Evolutionary conservation across 1,140 invertebrate species (phyloP), one percentile per base, ranked within the genome.

Genomic region (Glossosoma conforme): DNA sequence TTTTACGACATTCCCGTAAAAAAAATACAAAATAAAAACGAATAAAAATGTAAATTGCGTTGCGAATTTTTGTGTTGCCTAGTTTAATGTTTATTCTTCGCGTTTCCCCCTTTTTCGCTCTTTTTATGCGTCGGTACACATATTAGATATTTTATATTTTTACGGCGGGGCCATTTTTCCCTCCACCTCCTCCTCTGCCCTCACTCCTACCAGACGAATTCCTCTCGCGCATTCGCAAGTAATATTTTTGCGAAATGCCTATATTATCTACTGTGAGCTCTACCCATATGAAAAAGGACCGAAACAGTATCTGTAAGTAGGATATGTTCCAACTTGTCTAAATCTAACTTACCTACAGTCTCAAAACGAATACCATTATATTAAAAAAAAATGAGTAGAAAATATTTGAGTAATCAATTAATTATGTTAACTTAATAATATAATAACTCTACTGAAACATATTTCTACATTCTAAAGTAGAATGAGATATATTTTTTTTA

Each of bases 11-110:
- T 58, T 58, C 56, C 51, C 56, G 52, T 58, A 58, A 58, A 58
- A 52, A 49, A 54, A 58, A 54, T 58, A 58, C 56, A 58, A 58
- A 58, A 58, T 58, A 58, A 58, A 58, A 58, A 58, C 56, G 56
- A 58, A 58, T 58, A 58, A 58, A 58, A 58, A 58, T 58, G 56
- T 58, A 58, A 58, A 58, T 58, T 58, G 52, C 56, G 56, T 52
- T 52, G 56, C 56, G 56, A 54, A 58, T 54, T 58, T 58, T 54
- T 54, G 52, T 58, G 56, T 58, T 58, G 56, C 56, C 56, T 58
- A 54, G 51, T 58, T 58, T 58, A 58, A 58, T 58, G 56, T 58
- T 58, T 58, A 58, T 54, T 58, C 52, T 58, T 58, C 51, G 43
- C 50, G 50, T 43, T 44, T 43, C 44, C 49, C 54, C 45, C 47